Evolutionary conservation across 2,113 vertebrate species (phyloP), one percentile per base, ranked within the genome.

Genomic region (Hystrix brachyura): DNA sequence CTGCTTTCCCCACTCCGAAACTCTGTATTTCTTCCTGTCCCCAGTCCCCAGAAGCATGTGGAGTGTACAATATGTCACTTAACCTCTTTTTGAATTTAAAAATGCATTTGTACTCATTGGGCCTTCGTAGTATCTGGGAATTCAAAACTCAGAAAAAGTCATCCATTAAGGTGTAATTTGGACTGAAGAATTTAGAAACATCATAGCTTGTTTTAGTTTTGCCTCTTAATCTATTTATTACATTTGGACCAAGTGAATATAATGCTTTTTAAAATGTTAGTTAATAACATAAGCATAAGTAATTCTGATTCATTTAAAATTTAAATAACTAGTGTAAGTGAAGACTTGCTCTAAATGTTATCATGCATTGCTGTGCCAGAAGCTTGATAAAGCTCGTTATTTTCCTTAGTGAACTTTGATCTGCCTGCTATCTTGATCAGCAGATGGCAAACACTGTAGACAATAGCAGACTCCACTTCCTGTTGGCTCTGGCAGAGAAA

Each of bases 151-250:
- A 87, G 74, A 94, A 92, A 87, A 7, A 10, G 23, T 34, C 57
- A 2, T 59, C 14, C 48, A 4, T 65, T 88, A 91, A 72, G 25
- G 32, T 85, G 55, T 90, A 96, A 60, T 85, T 94, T 93, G 94
- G 55, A 32, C 65, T 29, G 23, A 90, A 83, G 13, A 62, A 51
- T 27, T 67, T 86, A 65, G 48, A 80, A 55, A n/a, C 92, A n/a
- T 38, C 80, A 94, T 57, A 84, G 83, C 78, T 67, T 74, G 53
- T 81, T 88, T 97, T 83, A 57, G 64, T 94, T 94, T 92, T 64
- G 4, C 32, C 82, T 84, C 15, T 23, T 96, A 87, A 65, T 18
- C 46, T 18, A 25, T 91, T 96, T 76, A 91, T 32, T 65, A 34
- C 29, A n/a, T 87, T 78, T 90, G 14, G 34, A 11, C 53, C n/a